Base-by-base conservation (phyloP, 2,888 invertebrate genomes). In the Cyaniris semiargus region DNA sequence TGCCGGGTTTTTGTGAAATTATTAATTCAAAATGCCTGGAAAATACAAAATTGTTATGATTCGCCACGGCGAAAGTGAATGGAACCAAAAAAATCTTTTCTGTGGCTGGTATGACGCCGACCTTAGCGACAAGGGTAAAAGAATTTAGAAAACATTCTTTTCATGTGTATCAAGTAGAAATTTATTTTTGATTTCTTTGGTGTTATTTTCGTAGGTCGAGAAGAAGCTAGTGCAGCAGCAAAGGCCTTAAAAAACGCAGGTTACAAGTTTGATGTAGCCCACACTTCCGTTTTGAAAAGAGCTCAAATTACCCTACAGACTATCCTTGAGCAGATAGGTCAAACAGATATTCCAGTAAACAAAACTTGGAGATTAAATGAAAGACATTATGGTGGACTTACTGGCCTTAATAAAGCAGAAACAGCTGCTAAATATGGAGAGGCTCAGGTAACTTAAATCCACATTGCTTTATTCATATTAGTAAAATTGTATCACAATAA, bases 311-410 rank as follows among this genome's bases (percentile, higher is more conserved):
- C 97, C 0, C 89, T 97, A 66, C 95, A 95, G 76, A 87, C 95
- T 0, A 95, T 98, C 79, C 88, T 98, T 8, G 91, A 95, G 78
- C 96, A 96, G 84, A 94, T 96, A 70, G 95, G 94, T 1, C 96
- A 96, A 84, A 87, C 95, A n/a, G 94, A 95, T 81, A 88, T 98
- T 80, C 96, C 96, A 0, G 90, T 96, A 8, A 87, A 94, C 6
- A 96, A 96, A 85, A 96, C 97, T 13, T 98, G 98, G 98, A 95
- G 97, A 18, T 91, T 98, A 44, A 98, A 98, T 84, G 98, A 98
- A 88, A 95, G 98, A 79, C 98, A 98, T 85, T 98, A 98, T 84
- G 98, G 98, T 76, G 97, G 97, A 66, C 95, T 98, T 7, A 98
- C 97, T 15, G 98, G 98, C 1, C 94, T 97, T 79, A 97, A 98